Evolutionary conservation across 2,797 vertebrate genomes (phyloP), one percentile per base, ranked within the genome.

Genomic region (Enteromius mattozi): DNA sequence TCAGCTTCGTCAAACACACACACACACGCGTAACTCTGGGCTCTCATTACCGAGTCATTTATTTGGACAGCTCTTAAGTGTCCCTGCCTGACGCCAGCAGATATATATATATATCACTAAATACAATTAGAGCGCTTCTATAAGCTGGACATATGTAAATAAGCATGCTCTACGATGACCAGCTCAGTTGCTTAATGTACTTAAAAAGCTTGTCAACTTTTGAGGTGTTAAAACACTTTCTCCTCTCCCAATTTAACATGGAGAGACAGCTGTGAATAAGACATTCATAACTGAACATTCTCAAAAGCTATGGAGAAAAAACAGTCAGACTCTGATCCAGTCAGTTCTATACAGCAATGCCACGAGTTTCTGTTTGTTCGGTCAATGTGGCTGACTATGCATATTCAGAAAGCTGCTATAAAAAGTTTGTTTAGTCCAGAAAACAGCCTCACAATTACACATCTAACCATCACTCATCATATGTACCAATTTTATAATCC

Each of bases 41-140:
- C 86, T 83, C 86, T 80, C 77, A 83, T 88, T 86, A 86, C 76
- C 10, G 37, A 76, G 51, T 85, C 79, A 88, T 88, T 88, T 88
- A 87, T 88, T 85, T 87, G 83, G 83, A 88, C 83, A 84, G 83
- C 76, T 63, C 76, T 93, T 93, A 91, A 94, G 94, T 94, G 90
- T 94, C 88, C 90, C 91, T 70, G 86, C 61, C 94, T 90, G 95
- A 96, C 93, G 94, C 95, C 94, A 95, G 92, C 87, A 95, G 93
- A 96, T 96, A 95, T 95, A 94, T 94, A 96, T 93, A 27, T 27
- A 27, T 27, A 27, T 27, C 90, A 88, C 88, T 51, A 87, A 93
- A 93, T 94, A 95, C 93, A 94, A 93, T 95, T 95, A 89, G 88
- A 89, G 91, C 90, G 94, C 93, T 95, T 96, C 95, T 95, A 27